Evolutionary conservation across 2,113 vertebrate genomes (phyloP).

Genomic region (Notothenia coriiceps): DNA sequence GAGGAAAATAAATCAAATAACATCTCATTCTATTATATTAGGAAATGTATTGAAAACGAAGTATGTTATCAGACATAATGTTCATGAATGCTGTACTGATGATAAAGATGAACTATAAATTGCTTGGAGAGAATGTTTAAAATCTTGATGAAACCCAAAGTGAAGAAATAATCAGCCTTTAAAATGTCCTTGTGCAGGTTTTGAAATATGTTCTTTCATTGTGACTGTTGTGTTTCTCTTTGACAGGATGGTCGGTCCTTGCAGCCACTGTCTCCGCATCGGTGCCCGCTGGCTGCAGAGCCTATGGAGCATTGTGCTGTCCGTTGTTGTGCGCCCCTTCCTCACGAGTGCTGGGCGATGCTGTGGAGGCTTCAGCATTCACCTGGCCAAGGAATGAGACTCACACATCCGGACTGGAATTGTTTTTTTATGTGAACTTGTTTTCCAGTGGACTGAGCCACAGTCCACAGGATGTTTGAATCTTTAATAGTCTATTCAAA

Average conservation of each 20-base stretch:
- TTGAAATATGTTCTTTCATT: not conserved
- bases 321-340: conserved; percentile 71
- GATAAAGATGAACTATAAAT: not conserved
- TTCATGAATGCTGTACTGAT: not conserved
- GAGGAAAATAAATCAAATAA: not conserved
- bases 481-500: conserved; percentile 1
- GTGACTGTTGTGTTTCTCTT: conserved; percentile 1
- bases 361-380: conserved; percentile 77
- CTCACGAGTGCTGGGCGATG: conserved; percentile 76
- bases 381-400: conserved; percentile 76
- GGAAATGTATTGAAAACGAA: not conserved
- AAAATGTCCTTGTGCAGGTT: not conserved
- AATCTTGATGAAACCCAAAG: not conserved
- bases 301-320: conserved; percentile 79
- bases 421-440: not conserved
- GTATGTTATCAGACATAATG: not conserved
- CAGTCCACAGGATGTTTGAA: not conserved
- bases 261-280: conserved; percentile 67
- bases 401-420: conserved; percentile 9
- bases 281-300: conserved; percentile 77
- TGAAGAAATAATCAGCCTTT: not conserved
- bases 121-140: not conserved
- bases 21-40: not conserved
- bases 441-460: conserved; percentile 25
- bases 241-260: conserved; percentile 82